These are phyloP conservation scores for Orthonyx spaldingii DNA, from an alignment of 2,113 vertebrate genomes.

Conservation along the genomic window DNA sequence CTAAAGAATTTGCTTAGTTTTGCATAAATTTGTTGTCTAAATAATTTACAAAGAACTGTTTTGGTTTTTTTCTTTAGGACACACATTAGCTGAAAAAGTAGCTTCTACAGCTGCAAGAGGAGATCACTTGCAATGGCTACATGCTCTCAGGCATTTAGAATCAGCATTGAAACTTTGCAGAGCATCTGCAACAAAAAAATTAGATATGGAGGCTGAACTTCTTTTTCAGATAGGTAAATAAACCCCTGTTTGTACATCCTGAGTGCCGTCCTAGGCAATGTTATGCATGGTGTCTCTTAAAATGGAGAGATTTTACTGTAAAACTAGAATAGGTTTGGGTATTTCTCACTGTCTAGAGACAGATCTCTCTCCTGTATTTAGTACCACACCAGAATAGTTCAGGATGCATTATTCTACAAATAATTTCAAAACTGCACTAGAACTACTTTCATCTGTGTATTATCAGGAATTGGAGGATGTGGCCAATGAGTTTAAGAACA, in stretches of 20 bases:
- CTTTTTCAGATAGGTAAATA: slow-evolving; percentile 79
- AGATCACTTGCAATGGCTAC: slow-evolving; percentile 36
- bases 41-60: neutral
- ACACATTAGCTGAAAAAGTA: slow-evolving; percentile 57
- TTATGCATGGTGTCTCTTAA: neutral
- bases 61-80: slow-evolving; percentile 59
- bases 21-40: neutral
- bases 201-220: slow-evolving; percentile 77
- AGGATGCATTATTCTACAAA: neutral
- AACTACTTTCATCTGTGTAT: neutral
- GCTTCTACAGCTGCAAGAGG: neutral
- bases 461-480: neutral
- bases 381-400: neutral
- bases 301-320: neutral
- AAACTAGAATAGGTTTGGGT: neutral
- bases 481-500: neutral
- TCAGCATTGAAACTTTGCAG: slow-evolving; percentile 71
- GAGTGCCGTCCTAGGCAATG: neutral
- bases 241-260: neutral
- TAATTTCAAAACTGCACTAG: neutral
- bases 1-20: neutral
- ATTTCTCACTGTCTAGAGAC: neutral
- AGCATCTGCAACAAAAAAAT: slow-evolving; percentile 52
- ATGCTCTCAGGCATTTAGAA: slow-evolving; percentile 64
- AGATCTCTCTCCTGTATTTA: neutral